Percentiles rank a stretch among this genome's conserved stretches.
Conservation (phyloP, 2,888 invertebrate species). For the Boloria euphrosyne region DNA sequence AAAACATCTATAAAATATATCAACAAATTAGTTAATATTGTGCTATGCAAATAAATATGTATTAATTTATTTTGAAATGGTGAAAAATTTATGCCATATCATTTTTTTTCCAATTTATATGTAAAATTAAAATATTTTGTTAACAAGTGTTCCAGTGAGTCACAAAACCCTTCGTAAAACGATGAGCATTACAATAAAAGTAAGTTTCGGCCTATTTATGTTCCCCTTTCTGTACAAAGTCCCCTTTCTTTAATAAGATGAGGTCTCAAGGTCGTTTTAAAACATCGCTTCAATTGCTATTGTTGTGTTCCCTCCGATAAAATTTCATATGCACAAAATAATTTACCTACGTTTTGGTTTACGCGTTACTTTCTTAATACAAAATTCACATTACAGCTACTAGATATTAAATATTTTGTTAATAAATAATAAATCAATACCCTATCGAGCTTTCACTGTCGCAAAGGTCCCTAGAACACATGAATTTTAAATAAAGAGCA, state of each 20-base stretch:
- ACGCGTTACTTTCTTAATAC: too few relatives aligned
- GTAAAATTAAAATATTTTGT: conserved; percentile 10
- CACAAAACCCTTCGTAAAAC: conserved; percentile 27
- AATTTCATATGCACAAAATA: neutral
- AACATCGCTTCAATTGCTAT: conserved; percentile 15
- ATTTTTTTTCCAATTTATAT: neutral
- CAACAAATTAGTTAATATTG: too few relatives aligned
- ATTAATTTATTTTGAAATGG: too few relatives aligned
- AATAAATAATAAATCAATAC: too few relatives aligned
- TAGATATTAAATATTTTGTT: too few relatives aligned
- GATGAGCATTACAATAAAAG: conserved; percentile 29
- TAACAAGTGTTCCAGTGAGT: conserved; percentile 26
- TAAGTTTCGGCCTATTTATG: conserved; percentile 35
- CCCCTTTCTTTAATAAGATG: conserved; percentile 34
- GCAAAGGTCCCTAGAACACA: too few relatives aligned
- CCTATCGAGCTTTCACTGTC: too few relatives aligned
- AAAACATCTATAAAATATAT: neutral
- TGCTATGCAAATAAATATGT: too few relatives aligned
- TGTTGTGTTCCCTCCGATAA: conserved; percentile 7
- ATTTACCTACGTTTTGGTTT: neutral
- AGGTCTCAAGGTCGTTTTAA: conserved; percentile 27
- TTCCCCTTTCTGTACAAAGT: conserved; percentile 34
- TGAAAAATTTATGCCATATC: too few relatives aligned
- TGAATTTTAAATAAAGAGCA: too few relatives aligned
- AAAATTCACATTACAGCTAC: too few relatives aligned